Evolutionary conservation across 2,113 vertebrate genomes (phyloP).

Genomic region (Dasyornis broadbenti): DNA sequence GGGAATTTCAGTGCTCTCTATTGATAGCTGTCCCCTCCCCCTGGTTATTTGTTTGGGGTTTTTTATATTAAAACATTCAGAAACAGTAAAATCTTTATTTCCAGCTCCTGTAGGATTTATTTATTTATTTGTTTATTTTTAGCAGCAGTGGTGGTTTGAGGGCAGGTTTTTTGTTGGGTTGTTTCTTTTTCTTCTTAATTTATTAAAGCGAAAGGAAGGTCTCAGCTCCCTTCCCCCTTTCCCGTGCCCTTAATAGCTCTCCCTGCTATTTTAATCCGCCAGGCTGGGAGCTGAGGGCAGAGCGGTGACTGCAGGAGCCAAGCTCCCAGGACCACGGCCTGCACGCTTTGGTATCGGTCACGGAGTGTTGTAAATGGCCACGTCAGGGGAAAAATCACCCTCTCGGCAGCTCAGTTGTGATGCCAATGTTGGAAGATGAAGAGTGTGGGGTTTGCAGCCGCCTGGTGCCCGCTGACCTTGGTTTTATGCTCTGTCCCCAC

Average conservation of each 20-base stretch:
- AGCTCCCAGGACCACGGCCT: background rate
- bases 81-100: conserved; percentile 69
- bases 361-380: background rate
- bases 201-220: conserved; percentile 18
- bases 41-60: background rate
- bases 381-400: background rate
- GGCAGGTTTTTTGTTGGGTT: background rate
- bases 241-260: conserved; percentile 63
- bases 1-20: background rate
- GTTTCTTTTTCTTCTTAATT: background rate
- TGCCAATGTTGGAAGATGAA: background rate
- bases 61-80: conserved; percentile 10
- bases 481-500: background rate
- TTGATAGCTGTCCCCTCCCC: background rate
- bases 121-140: background rate
- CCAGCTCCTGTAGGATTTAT: conserved; percentile 36
- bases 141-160: background rate
- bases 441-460: background rate
- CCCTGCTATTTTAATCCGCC: conserved; percentile 71
- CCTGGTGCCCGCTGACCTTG: conserved; percentile 56
- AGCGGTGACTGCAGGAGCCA: conserved; percentile 49
- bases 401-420: background rate
- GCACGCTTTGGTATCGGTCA: background rate
- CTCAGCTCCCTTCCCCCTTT: conserved; percentile 69
- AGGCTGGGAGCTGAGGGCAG: conserved; percentile 63